Evolutionary conservation across 2,113 vertebrate species (phyloP), one percentile per base, ranked within the genome.

Genomic region (Lagopus leucura): DNA sequence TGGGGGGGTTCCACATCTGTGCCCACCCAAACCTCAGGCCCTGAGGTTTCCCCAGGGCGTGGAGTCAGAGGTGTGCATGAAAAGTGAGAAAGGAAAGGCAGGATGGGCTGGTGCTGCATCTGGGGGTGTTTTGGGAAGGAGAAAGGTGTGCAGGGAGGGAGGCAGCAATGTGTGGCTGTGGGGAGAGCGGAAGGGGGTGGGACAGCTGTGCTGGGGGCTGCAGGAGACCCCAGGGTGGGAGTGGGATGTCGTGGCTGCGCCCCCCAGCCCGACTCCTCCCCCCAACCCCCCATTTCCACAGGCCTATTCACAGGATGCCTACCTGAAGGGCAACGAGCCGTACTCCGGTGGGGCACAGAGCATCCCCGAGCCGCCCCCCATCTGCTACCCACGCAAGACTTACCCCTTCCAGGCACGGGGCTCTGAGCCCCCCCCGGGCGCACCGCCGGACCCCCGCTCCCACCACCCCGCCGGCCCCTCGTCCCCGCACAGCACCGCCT

Each of bases 231-330:
- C 2, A 16, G 30, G 38, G 16, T 18, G 64, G 63, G 5, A 28
- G 7, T 1, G 15, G 42, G 10, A 27, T 4, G 2, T 2, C 13
- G 34, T 6, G 15, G 22, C 60, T 24, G 42, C 1, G 5, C 16
- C 11, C 28, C 36, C 14, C 2, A 5, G 36, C 58, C 28, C 89
- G 15, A 74, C 60, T 89, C 50, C 25, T 89, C 50, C 25, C 8
- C 4, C 50, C 25, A 15, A 17, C 42, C 50, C 50, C 24, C 13
- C 8, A 27, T 28, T 32, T 1, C 19, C 6, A 1, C 91, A 99
- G 99, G 99, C 99, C 0, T 99, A 99, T 93, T 99, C 99, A 48
- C 99, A 99, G 95, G 99, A 99, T 79, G 99, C 99, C 96, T 99
- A 99, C 97, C 98, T 99, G 98, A 99, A 97, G 90, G 99, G 99